Evolutionary conservation across 64 coral and sea anemone genomes (phyloP), one percentile per base, ranked within the genome.

Genomic region (Montipora sp.): DNA sequence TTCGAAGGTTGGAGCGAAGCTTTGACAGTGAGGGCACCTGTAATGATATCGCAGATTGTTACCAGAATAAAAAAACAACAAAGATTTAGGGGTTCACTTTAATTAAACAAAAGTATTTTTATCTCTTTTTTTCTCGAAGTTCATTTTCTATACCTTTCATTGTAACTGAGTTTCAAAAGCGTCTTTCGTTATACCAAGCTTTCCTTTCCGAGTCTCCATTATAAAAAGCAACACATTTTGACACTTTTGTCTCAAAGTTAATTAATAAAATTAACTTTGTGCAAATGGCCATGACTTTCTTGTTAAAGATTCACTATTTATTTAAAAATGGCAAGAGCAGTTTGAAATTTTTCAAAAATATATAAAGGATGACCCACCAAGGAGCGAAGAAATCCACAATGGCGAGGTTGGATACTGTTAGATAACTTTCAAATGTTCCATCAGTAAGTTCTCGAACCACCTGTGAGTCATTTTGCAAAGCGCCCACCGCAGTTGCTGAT

Each of bases 341-440:
- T 36, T 36, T 36, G 36, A 36, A 71, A 71, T 0, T 27, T 19
- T 21, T 18, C 60, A 9, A 9, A n/a, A 7, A 71, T 23, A 21
- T 7, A 21, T n/a, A 5, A 21, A n/a, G 68, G 47, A 48, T 71
- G 8, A 85, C 82, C 19, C 71, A 85, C 82, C 82, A 72, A 1
- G 82, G 82, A 12, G 82, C 82, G 44, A 48, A 85, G 22, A 85
- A 85, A 50, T 85, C 82, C 63, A 85, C 82, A 6, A 71, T 72
- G 8, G 82, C 82, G 7, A 85, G 46, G 3, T 85, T 47, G 1
- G 82, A 85, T 10, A 85, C 82, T n/a, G 65, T 50, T 0, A 85
- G 63, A 10, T 71, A 83, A 18, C 44, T 85, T 5, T 85, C 47
- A 71, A 85, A 85, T 44, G 82, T 85, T 19, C 48, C 65, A 50